Conservation (phyloP, 30 jellyfish, hydroid and myxozoan species). For the Haliclystus octoradiatus region DNA sequence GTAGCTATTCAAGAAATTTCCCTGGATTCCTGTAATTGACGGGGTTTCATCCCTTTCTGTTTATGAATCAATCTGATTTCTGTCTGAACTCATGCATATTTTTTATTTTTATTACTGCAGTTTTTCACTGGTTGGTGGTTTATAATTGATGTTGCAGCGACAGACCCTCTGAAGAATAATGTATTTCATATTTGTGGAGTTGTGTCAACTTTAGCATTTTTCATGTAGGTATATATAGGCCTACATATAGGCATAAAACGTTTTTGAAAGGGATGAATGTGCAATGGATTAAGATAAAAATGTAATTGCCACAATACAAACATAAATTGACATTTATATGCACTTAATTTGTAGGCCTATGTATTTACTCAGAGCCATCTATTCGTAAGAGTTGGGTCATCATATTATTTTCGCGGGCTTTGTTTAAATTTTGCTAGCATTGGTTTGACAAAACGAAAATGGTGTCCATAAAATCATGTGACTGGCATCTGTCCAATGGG, state of each 20-base stretch:
- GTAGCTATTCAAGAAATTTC: too few species aligned
- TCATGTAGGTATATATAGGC: slow-evolving; percentile 70
- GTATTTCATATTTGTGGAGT: slow-evolving; percentile 86
- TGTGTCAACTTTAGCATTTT: slow-evolving; percentile 73
- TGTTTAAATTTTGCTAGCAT: too few species aligned
- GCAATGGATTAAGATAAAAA: neutral
- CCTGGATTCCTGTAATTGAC: too few species aligned
- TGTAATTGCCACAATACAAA: neutral
- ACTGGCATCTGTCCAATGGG: too few species aligned
- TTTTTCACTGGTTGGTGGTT: slow-evolving; percentile 96
- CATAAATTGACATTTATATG: neutral
- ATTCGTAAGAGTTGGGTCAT: too few species aligned
- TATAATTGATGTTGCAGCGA: slow-evolving; percentile 88
- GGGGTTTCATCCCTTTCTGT: too few species aligned
- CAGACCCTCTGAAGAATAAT: slow-evolving; percentile 65
- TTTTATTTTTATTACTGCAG: slow-evolving; percentile 26
- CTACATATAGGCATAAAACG: neutral
- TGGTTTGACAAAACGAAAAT: too few species aligned
- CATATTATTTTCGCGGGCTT: too few species aligned
- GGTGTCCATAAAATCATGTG: too few species aligned
- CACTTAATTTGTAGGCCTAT: neutral
- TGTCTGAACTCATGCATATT: neutral
- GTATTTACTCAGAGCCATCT: neutral
- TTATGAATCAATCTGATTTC: too few species aligned
- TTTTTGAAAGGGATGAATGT: neutral